Evolutionary conservation across 2,797 vertebrate species (phyloP), one percentile per base, ranked within the genome.

Genomic region (Chiloscyllium punctatum): DNA sequence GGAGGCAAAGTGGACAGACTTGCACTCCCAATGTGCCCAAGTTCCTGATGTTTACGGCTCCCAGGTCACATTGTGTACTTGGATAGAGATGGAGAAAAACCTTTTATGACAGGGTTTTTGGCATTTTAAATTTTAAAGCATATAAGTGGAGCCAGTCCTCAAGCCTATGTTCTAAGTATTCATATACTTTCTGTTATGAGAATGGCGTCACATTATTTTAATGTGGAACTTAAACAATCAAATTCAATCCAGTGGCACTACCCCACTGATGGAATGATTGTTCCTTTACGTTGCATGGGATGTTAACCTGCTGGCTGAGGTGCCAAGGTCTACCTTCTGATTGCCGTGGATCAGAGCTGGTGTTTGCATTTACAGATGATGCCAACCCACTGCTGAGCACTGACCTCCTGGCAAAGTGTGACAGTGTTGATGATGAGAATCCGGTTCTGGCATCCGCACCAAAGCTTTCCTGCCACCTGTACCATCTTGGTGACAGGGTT

Each of bases 401-500:
- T 25, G 97, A 99, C 99, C 99, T 99, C 99, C 96, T 99, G 98
- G 0, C 97, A 98, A 97, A 99, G 97, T 0, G 98, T 98, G 87
- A 96, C 30, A 0, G 98, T 98, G 97, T 98, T 99, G 97, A 99
- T 97, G 96, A 99, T 97, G 5, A 99, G 97, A 96, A 99, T 97
- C 33, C 98, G 97, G 97, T 99, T 99, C 96, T 99, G 99, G 96
- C 98, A 99, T 96, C 99, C 98, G 1, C 99, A 99, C 99, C 99
- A 99, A 0, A 99, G 98, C 96, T 98, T 99, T 92, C 99, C 98
- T 0, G 98, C 98, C 95, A 99, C 98, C 0, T 98, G 98, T 96
- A 99, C 99, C 99, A 99, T 99, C 97, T 99, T 99, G 96, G 99
- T 99, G 96, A 99, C 97, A 0, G 99, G 99, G 96, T 98, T 98